A percentile compares a stretch with the other conserved stretches of the same genome.
phyloP scores from a whole-genome alignment of 2,888 invertebrate genomes.

The Torymus aiolomorphi region DNA sequence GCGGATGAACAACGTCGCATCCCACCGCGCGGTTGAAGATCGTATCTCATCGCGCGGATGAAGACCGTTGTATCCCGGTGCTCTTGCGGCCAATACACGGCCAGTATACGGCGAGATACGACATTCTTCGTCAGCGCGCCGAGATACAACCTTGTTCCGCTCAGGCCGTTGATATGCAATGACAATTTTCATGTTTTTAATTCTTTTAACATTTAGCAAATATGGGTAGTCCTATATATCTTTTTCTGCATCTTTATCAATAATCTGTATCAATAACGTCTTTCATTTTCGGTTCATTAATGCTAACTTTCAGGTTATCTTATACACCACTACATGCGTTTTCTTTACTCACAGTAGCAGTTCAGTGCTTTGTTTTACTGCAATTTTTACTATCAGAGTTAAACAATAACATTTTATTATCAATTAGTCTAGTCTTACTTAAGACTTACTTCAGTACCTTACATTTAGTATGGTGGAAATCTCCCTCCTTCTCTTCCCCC shows the following conservation, averaged over 20 bases:
- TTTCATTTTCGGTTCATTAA: slow-evolving; percentile 95
- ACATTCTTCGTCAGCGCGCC: too few relatives aligned
- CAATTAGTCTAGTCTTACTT: slow-evolving; percentile 77
- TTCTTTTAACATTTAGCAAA: slow-evolving; percentile 94
- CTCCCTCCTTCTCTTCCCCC: too few relatives aligned
- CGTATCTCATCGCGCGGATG: too few relatives aligned
- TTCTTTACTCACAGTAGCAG: slow-evolving; percentile 91
- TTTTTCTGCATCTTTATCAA: slow-evolving; percentile 94
- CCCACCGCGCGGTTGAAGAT: too few relatives aligned
- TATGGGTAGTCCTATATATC: slow-evolving; percentile 92
- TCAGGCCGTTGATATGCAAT: too few relatives aligned
- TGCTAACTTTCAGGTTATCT: slow-evolving; percentile 92
- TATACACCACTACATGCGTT: slow-evolving; percentile 93
- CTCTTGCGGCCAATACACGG: too few relatives aligned
- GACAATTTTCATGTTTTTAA: slow-evolving; percentile 89
- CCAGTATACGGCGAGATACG: too few relatives aligned
- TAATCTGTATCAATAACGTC: too few relatives aligned
- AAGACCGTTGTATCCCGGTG: too few relatives aligned
- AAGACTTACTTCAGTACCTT: too few relatives aligned
- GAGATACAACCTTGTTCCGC: too few relatives aligned
- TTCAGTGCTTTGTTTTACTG: slow-evolving; percentile 91
- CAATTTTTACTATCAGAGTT: slow-evolving; percentile 85
- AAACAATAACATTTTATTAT: slow-evolving; percentile 78
- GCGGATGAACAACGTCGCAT: too few relatives aligned
- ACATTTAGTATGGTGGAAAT: slow-evolving; percentile 78